These are phyloP conservation scores for Oncorhynchus nerka DNA, from an alignment of 2,113 vertebrate genomes.

Conservation along the genomic window DNA sequence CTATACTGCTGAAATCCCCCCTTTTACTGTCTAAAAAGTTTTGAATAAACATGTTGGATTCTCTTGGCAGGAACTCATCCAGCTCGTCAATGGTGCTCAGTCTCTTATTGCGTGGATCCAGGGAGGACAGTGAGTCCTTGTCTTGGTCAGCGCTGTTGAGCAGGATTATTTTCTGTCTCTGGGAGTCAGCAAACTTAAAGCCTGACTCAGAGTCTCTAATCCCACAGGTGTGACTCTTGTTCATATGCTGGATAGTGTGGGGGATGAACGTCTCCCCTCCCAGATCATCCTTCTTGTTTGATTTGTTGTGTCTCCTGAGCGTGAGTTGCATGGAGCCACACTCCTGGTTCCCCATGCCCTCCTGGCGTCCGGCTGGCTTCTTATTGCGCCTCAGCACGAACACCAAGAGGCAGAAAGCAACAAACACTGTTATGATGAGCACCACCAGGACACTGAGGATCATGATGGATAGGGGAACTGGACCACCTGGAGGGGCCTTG, in stretches of 20 bases:
- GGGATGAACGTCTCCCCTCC: constrained; percentile 93
- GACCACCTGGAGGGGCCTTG: constrained; percentile 89
- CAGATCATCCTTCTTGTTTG: constrained; percentile 81
- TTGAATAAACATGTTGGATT: constrained; percentile 95
- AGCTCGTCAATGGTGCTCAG: constrained; percentile 98
- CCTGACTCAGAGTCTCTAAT: constrained; percentile 87
- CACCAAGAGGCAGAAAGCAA: constrained; percentile 96
- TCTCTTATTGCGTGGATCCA: constrained; percentile 92
- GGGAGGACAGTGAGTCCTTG: constrained; percentile 83
- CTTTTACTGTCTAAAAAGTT: constrained; percentile 95
- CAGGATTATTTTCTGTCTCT: constrained; percentile 89
- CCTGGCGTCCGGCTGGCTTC: constrained; percentile 86
- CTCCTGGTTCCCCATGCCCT: constrained; percentile 89
- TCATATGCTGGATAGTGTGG: constrained; percentile 97
- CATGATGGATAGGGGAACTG: constrained; percentile 94
- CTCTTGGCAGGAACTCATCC: constrained; percentile 93
- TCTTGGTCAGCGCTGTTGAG: constrained; percentile 88
- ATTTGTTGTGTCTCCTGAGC: constrained; percentile 86
- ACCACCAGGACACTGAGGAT: constrained; percentile 97
- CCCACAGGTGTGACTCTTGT: constrained; percentile 93
- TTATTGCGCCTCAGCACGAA: constrained; percentile 95
- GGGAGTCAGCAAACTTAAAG: constrained; percentile 88
- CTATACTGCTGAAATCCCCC: constrained; percentile 97
- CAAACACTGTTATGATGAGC: constrained; percentile 95
- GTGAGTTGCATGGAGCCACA: constrained; percentile 91